These are phyloP conservation scores for Drosophila villosipedis DNA, from an alignment of 2,888 invertebrate genomes.

Conservation along the genomic window DNA sequence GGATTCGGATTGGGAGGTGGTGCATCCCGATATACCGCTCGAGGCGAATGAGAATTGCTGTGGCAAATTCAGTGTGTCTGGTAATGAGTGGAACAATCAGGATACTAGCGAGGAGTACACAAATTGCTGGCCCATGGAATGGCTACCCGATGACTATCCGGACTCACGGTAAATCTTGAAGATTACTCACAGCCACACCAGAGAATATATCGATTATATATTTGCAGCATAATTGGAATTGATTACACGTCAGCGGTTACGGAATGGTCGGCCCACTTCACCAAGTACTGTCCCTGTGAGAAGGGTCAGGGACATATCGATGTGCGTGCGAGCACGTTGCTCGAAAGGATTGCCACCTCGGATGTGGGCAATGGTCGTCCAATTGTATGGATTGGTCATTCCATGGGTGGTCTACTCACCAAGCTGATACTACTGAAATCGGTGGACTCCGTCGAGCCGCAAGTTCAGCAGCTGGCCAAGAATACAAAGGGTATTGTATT, in stretches of 20 bases:
- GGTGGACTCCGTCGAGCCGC: conserved; percentile 86
- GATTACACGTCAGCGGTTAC: conserved; percentile 95
- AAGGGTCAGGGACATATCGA: conserved; percentile 88
- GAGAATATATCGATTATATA: conserved; percentile 77
- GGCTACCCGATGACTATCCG: conserved; percentile 93
- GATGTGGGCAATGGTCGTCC: conserved; percentile 92
- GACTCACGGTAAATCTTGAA: conserved; percentile 86
- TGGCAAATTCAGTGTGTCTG: conserved; percentile 86
- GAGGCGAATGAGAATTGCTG: conserved; percentile 76
- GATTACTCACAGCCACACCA: background rate
- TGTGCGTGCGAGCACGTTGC: conserved; percentile 89
- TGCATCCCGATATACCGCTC: conserved; percentile 85
- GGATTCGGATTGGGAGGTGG: conserved; percentile 85
- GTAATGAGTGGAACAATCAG: conserved; percentile 83
- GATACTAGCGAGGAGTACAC: conserved; percentile 86
- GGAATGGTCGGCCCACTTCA: conserved; percentile 90
- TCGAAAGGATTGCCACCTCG: conserved; percentile 89
- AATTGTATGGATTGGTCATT: conserved; percentile 96
- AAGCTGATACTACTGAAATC: conserved; percentile 93
- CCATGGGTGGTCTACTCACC: conserved; percentile 97
- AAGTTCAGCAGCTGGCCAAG: conserved; percentile 87
- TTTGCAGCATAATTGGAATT: conserved; percentile 89
- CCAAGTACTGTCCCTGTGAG: conserved; percentile 85
- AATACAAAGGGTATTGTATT: conserved; percentile 94
- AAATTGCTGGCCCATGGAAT: conserved; percentile 97